These are phyloP conservation scores for Oryzaephilus surinamensis DNA, from an alignment of 1,140 invertebrate genomes.

Conservation along the genomic window DNA sequence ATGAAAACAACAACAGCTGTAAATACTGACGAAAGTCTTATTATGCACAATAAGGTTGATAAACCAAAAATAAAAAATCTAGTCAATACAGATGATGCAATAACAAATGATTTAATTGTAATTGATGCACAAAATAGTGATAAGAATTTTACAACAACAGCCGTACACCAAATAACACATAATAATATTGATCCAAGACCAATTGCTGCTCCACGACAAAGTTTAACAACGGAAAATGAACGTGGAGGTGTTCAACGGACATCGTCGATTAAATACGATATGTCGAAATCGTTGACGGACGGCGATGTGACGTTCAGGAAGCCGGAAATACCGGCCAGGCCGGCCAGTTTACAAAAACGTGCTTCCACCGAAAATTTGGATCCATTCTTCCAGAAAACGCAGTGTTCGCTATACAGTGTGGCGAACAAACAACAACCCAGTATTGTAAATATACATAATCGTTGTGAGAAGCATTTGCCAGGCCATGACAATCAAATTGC, in stretches of 20 bases:
- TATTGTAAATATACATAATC: slow-evolving; percentile 27
- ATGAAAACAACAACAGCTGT: slow-evolving; percentile 15
- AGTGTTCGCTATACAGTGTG: slow-evolving; percentile 30
- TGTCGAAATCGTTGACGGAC: slow-evolving; percentile 23
- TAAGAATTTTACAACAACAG: slow-evolving; percentile 18
- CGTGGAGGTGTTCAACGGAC: slow-evolving; percentile 5
- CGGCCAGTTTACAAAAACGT: slow-evolving; percentile 42
- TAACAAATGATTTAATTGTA: slow-evolving; percentile 12
- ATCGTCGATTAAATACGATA: slow-evolving; percentile 11
- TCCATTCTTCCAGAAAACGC: slow-evolving; percentile 21
- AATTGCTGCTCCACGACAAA: slow-evolving; percentile 22
- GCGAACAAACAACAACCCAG: slow-evolving; percentile 33
- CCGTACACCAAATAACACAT: slow-evolving; percentile 5
- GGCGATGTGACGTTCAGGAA: slow-evolving; percentile 35
- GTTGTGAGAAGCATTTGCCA: slow-evolving; percentile 20
- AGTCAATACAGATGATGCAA: slow-evolving; percentile 21
- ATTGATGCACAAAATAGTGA: slow-evolving; percentile 32
- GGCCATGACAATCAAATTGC: slow-evolving; percentile 33
- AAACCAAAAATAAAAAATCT: slow-evolving; percentile 8
- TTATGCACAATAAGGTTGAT: slow-evolving; percentile 1
- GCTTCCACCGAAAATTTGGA: slow-evolving; percentile 9
- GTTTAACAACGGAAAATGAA: slow-evolving; percentile 6
- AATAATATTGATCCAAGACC: slow-evolving; percentile 13
- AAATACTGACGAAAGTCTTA: slow-evolving; percentile 12
- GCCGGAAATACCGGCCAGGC: slow-evolving; percentile 60